These are phyloP conservation scores for Python bivittatus DNA, from an alignment of 2,113 vertebrate genomes.

Conservation along the genomic window DNA sequence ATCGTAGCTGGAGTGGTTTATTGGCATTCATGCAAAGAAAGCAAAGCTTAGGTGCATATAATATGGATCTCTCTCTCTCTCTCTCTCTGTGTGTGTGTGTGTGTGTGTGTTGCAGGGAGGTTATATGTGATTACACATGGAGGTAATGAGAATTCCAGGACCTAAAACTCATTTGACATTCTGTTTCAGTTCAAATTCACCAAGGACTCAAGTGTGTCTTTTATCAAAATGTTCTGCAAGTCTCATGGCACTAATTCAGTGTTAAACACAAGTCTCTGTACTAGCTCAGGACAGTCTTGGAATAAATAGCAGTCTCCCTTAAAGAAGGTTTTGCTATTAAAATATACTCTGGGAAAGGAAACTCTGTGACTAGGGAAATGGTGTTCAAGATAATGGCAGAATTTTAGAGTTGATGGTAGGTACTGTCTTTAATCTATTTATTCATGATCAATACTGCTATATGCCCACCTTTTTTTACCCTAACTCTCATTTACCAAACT, in stretches of 20 bases:
- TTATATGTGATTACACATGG: neutral
- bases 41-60: neutral
- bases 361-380: neutral
- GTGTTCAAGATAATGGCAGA: neutral
- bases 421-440: neutral
- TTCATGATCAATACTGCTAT: neutral
- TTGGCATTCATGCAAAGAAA: neutral
- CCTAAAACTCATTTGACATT: neutral
- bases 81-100: neutral
- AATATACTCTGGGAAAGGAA: neutral
- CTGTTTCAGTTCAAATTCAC: conserved; percentile 1
- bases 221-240: neutral
- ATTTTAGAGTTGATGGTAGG: neutral
- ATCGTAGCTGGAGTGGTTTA: neutral
- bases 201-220: neutral
- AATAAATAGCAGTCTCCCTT: too few species aligned
- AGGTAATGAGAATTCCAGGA: conserved; percentile 22
- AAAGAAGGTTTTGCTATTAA: neutral
- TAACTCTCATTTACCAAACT: neutral
- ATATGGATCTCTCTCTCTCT: neutral
- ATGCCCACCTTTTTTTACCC: too few species aligned
- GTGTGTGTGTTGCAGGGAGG: neutral
- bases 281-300: neutral
- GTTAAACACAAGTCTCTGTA: neutral
- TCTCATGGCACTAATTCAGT: conserved; percentile 2